phyloP scores from a whole-genome alignment of 2,888 invertebrate genomes.

The Megalurothrips usitatus region DNA sequence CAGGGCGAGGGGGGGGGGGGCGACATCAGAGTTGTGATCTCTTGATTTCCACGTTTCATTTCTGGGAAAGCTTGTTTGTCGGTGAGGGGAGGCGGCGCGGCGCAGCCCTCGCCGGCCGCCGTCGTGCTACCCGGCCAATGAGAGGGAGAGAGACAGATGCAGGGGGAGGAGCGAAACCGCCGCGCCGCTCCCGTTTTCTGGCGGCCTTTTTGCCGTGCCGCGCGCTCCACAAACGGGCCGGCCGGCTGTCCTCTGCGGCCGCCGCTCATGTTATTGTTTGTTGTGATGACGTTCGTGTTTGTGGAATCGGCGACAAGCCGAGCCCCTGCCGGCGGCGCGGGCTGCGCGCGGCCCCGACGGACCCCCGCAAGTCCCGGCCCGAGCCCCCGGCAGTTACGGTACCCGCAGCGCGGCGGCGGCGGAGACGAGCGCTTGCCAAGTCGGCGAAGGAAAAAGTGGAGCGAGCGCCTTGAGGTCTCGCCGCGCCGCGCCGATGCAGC shows the following conservation, averaged over 20 bases:
- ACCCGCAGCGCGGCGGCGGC: too few relatives aligned
- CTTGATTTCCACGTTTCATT: slow-evolving; percentile 25
- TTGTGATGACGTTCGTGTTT: slow-evolving; percentile 17
- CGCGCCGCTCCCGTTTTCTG: too few relatives aligned
- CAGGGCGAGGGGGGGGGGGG: neutral
- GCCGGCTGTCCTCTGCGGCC: neutral
- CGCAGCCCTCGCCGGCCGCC: neutral
- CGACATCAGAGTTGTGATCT: slow-evolving; percentile 14
- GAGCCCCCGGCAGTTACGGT: too few relatives aligned
- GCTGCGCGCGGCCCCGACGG: too few relatives aligned
- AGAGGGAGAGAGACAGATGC: neutral
- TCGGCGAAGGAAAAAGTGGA: too few relatives aligned
- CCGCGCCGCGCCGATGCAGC: too few relatives aligned
- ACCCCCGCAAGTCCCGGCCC: too few relatives aligned
- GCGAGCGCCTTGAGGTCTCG: too few relatives aligned
- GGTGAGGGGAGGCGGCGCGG: slow-evolving; percentile 3
- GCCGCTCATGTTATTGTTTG: slow-evolving; percentile 11
- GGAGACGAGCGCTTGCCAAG: too few relatives aligned
- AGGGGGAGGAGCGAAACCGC: neutral
- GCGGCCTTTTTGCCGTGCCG: too few relatives aligned
- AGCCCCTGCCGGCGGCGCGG: neutral
- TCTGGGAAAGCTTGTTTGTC: slow-evolving; percentile 26
- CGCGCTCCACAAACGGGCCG: neutral
- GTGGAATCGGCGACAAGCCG: neutral
- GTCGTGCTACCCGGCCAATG: neutral